phyloP scores from a whole-genome alignment of 2,797 vertebrate genomes.

The Serranus cabrilla region DNA sequence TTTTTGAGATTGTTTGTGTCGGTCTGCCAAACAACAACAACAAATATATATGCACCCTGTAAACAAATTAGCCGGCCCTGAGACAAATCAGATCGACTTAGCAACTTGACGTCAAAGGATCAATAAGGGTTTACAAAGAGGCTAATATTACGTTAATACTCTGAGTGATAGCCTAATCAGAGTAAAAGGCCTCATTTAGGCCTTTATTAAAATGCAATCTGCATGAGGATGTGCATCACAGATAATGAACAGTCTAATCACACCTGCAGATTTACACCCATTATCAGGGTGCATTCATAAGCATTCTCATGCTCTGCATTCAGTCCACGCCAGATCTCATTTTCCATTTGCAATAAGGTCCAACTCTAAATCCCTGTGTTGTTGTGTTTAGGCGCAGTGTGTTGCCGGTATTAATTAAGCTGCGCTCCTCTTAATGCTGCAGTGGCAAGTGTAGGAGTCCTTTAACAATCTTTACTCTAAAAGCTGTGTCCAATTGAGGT shows the following conservation, averaged over 20 bases:
- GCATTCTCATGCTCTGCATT: slow-evolving; percentile 42
- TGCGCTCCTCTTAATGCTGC: slow-evolving; percentile 33
- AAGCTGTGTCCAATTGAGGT: slow-evolving; percentile 36
- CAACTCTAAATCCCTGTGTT: slow-evolving; percentile 53
- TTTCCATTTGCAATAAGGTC: slow-evolving; percentile 60
- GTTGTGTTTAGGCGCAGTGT: slow-evolving; percentile 44
- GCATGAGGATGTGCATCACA: slow-evolving; percentile 43
- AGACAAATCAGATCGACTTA: slow-evolving; percentile 33
- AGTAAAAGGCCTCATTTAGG: slow-evolving; percentile 49
- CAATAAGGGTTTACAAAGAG: slow-evolving; percentile 43
- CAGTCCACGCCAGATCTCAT: slow-evolving; percentile 57
- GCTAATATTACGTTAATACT: slow-evolving; percentile 52
- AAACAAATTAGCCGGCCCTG: slow-evolving; percentile 17
- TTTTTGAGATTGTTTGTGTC: slow-evolving; percentile 45
- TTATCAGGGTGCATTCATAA: slow-evolving; percentile 53
- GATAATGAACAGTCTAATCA: slow-evolving; percentile 70
- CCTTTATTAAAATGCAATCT: slow-evolving; percentile 60
- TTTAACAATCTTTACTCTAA: slow-evolving; percentile 34
- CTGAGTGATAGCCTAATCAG: slow-evolving; percentile 50
- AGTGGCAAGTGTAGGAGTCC: slow-evolving; percentile 27
- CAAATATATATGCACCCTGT: slow-evolving; percentile 5
- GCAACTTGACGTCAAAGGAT: slow-evolving; percentile 47
- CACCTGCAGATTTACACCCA: slow-evolving; percentile 55
- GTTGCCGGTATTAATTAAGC: slow-evolving; percentile 57
- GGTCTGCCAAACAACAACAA: not conserved